These are phyloP conservation scores for Caprella mutica DNA, from an alignment of 2,888 invertebrate species.

Conservation along the genomic window DNA sequence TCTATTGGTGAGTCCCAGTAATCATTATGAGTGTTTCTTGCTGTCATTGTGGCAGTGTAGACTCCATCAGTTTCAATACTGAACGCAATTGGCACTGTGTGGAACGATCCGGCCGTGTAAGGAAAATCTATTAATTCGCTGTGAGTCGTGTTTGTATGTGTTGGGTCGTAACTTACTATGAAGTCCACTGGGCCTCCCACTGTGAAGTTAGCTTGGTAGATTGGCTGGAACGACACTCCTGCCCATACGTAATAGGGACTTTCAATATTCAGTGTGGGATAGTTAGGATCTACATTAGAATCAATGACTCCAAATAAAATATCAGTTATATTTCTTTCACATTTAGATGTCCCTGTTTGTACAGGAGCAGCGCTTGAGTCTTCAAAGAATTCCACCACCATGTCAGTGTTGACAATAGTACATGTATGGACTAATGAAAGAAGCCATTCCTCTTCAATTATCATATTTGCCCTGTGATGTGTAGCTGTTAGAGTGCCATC, in stretches of 20 bases:
- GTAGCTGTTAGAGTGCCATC: not conserved
- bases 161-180: not conserved
- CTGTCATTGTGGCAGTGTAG: not conserved
- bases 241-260: conserved; percentile 18
- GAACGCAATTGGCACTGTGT: not conserved
- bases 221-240: not conserved
- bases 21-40: not conserved
- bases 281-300: conserved; percentile 7
- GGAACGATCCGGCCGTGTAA: not conserved
- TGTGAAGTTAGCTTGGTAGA: not conserved
- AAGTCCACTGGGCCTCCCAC: not conserved
- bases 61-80: not conserved
- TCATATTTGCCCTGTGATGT: conserved; percentile 10
- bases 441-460: conserved; percentile 8
- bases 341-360: conserved; percentile 1
- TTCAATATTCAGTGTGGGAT: conserved; percentile 12
- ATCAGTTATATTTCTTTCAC: conserved; percentile 25
- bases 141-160: not conserved
- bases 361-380: conserved; percentile 5
- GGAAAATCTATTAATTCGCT: conserved; percentile 6
- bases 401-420: conserved; percentile 7
- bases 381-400: conserved; percentile 11
- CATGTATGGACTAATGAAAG: conserved; percentile 12
- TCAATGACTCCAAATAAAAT: conserved; percentile 6
- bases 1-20: not conserved